These are phyloP conservation scores for Schmidtea mediterranea DNA, from an alignment of 1,140 invertebrate species.

Conservation along the genomic window DNA sequence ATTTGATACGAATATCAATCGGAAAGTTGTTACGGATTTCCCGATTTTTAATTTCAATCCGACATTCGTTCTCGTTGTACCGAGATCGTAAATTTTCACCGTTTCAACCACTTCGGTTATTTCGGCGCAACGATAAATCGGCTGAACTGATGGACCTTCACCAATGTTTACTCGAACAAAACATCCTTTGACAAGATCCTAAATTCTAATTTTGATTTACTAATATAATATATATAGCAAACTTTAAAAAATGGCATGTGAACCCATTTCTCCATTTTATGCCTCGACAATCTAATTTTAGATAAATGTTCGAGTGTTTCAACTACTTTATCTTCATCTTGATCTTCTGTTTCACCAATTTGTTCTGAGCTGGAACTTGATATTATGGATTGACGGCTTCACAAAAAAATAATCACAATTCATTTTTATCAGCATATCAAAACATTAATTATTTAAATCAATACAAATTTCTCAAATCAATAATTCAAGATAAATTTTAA, in stretches of 20 bases:
- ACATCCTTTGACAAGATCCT: conserved; percentile 59
- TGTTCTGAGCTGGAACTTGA: not conserved
- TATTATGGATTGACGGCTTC: not conserved
- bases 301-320: conserved; percentile 43
- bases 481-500: not conserved
- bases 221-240: too few species aligned
- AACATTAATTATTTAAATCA: not conserved
- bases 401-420: not conserved
- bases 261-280: conserved; percentile 70
- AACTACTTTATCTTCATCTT: conserved; percentile 30
- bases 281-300: conserved; percentile 56
- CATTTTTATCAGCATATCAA: not conserved
- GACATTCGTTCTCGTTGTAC: conserved; percentile 66
- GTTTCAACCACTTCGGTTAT: conserved; percentile 79
- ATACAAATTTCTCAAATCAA: not conserved
- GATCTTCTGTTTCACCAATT: conserved; percentile 5
- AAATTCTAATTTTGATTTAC: too few species aligned
- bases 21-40: conserved; percentile 59
- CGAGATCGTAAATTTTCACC: conserved; percentile 63
- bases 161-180: conserved; percentile 88
- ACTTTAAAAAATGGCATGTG: conserved; percentile 71
- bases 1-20: conserved; percentile 90
- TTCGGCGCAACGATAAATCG: conserved; percentile 56
- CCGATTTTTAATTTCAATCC: conserved; percentile 44
- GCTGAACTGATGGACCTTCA: conserved; percentile 45